Evolutionary conservation across 2,888 invertebrate species (phyloP).

Genomic region (Caenorhabditis becei): DNA sequence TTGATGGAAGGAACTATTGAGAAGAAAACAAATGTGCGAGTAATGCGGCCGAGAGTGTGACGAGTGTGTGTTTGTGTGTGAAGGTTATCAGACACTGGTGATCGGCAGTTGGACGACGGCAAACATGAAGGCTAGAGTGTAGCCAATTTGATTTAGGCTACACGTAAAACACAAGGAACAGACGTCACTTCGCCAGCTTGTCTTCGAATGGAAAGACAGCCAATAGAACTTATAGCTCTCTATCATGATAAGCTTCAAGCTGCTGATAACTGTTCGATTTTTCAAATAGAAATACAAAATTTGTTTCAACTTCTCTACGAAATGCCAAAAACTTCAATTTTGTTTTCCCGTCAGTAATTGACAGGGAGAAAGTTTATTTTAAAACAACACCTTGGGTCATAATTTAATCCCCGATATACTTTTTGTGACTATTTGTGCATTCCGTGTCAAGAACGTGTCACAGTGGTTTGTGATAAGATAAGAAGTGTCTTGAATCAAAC

Average conservation of each 20-base stretch:
- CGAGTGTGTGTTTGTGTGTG: conserved; percentile 2
- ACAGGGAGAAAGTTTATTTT: too few relatives aligned
- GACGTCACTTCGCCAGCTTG: too few relatives aligned
- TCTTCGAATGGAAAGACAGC: too few relatives aligned
- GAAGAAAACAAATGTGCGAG: neutral
- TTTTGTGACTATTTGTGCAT: neutral
- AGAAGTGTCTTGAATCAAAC: neutral
- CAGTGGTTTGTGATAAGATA: conserved; percentile 3
- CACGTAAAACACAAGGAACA: neutral
- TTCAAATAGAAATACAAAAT: too few relatives aligned
- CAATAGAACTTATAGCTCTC: too few relatives aligned
- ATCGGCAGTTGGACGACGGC: conserved; percentile 3
- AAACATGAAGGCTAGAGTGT: conserved; percentile 31
- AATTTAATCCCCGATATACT: too few relatives aligned
- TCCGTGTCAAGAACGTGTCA: neutral
- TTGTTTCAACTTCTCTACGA: too few relatives aligned
- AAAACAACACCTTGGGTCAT: too few relatives aligned
- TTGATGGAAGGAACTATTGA: neutral
- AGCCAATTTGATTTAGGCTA: conserved; percentile 1
- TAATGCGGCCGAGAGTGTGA: neutral
- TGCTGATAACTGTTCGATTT: too few relatives aligned
- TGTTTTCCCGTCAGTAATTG: too few relatives aligned
- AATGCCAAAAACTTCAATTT: too few relatives aligned
- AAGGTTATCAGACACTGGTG: conserved; percentile 13
- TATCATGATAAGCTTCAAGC: too few relatives aligned